Evolutionary conservation across 2,113 vertebrate genomes (phyloP).

Genomic region (Petaurus breviceps): DNA sequence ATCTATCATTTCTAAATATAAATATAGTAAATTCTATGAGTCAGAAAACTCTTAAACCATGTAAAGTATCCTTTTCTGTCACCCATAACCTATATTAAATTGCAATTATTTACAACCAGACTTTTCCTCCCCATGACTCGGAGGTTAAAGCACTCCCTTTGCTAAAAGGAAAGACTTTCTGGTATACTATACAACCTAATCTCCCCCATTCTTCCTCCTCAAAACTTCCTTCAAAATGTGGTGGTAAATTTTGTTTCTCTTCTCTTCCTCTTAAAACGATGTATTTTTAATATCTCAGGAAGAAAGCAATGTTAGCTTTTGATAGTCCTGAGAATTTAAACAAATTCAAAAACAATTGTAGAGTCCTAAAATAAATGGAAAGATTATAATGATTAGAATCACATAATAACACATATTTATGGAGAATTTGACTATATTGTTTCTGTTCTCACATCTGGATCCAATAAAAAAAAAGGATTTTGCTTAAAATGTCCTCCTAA

Average conservation of each 20-base stretch:
- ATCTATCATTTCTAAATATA: slow-evolving; percentile 10
- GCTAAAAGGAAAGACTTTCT: background rate
- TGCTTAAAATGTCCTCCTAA: background rate
- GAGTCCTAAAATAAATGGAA: background rate
- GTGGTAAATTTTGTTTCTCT: background rate
- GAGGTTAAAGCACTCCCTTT: background rate
- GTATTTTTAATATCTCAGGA: background rate
- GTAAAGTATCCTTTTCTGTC: background rate
- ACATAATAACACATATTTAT: background rate
- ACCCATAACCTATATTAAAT: background rate
- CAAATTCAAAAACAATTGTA: background rate
- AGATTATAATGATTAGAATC: background rate
- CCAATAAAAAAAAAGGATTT: background rate
- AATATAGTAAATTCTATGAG: background rate
- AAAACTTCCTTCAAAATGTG: background rate
- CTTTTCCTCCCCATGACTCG: slow-evolving; percentile 8
- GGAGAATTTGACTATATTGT: background rate
- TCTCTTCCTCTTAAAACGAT: background rate
- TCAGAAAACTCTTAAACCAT: background rate
- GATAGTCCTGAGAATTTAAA: background rate
- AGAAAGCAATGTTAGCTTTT: background rate
- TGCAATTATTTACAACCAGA: background rate
- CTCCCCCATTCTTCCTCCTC: background rate
- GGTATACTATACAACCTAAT: background rate
- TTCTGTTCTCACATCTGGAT: background rate